Percentiles rank a stretch among this genome's conserved stretches.
phyloP scores from a whole-genome alignment of 2,888 invertebrate species.

The Catocala nupta region DNA sequence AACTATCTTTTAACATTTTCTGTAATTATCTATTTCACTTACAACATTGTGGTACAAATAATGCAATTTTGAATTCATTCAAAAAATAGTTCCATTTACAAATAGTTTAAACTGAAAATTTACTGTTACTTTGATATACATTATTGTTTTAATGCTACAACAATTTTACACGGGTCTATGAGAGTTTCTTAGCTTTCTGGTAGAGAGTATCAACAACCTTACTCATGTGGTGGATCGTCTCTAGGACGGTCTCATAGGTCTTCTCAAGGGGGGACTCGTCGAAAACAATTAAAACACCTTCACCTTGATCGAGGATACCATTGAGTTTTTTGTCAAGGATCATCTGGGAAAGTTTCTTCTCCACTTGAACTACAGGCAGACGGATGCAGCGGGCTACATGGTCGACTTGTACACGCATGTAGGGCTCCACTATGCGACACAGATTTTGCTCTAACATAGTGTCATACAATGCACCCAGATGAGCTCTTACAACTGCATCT shows the following conservation, averaged over 20 bases:
- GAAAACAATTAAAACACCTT: slow-evolving; percentile 98
- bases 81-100: slow-evolving; percentile 81
- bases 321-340: slow-evolving; percentile 99
- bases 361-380: slow-evolving; percentile 95
- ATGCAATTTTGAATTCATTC: slow-evolving; percentile 73
- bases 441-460: slow-evolving; percentile 99
- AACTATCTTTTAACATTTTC: slow-evolving; percentile 51
- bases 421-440: slow-evolving; percentile 99
- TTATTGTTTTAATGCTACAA: slow-evolving; percentile 82
- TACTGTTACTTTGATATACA: slow-evolving; percentile 81
- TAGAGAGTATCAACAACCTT: slow-evolving; percentile 99
- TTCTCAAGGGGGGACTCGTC: slow-evolving; percentile 98
- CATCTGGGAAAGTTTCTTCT: slow-evolving; percentile 99
- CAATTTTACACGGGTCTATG: slow-evolving; percentile 88
- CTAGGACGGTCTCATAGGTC: slow-evolving; percentile 98
- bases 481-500: slow-evolving; percentile 98
- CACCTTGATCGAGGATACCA: slow-evolving; percentile 99
- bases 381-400: slow-evolving; percentile 97
- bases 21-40: slow-evolving; percentile 62
- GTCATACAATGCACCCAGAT: slow-evolving; percentile 98
- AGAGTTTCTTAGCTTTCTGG: slow-evolving; percentile 99
- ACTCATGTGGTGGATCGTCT: slow-evolving; percentile 99
- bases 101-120: slow-evolving; percentile 77
- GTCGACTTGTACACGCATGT: slow-evolving; percentile 97
- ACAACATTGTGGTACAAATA: slow-evolving; percentile 67